phyloP scores from a whole-genome alignment of 2,888 invertebrate genomes.

The Agapetus fuscipes region DNA sequence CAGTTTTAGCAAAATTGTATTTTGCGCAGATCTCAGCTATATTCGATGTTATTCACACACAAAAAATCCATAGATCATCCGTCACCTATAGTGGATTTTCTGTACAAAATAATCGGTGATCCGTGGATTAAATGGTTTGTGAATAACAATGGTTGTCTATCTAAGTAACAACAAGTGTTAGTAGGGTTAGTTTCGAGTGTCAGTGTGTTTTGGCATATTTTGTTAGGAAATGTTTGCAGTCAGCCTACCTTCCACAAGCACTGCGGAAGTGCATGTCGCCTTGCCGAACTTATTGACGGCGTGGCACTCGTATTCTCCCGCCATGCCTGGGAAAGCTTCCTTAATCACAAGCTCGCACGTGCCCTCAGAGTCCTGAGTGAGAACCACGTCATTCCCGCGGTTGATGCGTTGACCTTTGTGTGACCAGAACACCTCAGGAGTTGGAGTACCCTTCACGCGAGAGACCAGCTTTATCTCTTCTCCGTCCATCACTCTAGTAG shows the following conservation, averaged over 20 bases:
- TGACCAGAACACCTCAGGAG: constrained; percentile 73
- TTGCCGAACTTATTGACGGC: constrained; percentile 78
- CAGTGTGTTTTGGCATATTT: too few relatives aligned
- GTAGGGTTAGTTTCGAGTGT: too few relatives aligned
- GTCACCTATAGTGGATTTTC: too few relatives aligned
- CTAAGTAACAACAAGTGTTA: too few relatives aligned
- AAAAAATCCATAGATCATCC: too few relatives aligned
- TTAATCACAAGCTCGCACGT: constrained; percentile 69
- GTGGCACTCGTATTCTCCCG: constrained; percentile 75
- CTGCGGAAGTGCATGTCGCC: constrained; percentile 64
- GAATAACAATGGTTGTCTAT: too few relatives aligned
- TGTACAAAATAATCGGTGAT: too few relatives aligned
- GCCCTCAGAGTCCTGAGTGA: constrained; percentile 68
- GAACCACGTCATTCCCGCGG: constrained; percentile 67
- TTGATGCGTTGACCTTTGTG: constrained; percentile 60
- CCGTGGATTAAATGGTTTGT: too few relatives aligned
- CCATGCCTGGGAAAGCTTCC: constrained; percentile 87
- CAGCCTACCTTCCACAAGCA: constrained; percentile 81
- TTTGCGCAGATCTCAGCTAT: too few relatives aligned
- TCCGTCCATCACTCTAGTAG: constrained; percentile 80
- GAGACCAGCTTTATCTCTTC: constrained; percentile 70
- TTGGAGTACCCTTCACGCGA: constrained; percentile 65
- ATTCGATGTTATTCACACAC: too few relatives aligned
- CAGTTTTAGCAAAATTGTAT: too few relatives aligned
- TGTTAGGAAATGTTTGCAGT: too few relatives aligned